Base-by-base conservation (phyloP, 64 coral and sea anemone genomes). In the Anthopleura sola region DNA sequence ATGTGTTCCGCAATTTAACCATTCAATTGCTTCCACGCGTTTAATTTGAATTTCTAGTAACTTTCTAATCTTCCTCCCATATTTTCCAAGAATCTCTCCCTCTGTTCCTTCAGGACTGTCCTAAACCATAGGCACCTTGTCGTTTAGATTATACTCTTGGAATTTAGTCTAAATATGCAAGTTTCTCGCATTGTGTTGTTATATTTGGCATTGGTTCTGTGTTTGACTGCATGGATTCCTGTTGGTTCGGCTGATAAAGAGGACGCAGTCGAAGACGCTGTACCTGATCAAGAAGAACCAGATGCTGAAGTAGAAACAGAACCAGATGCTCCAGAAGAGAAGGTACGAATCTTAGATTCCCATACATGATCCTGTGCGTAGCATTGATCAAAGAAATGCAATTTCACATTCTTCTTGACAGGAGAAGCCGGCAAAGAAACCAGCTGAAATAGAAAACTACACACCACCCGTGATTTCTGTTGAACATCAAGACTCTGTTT, bases 1-100 rank as follows among this genome's bases (percentile, higher is more conserved):
- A 91, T 91, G 89, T 86, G 89, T 91, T 78, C 53, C 60, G 49
- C 38, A 12, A 28, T 71, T 77, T 44, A 75, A 91, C 89, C 89
- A 91, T 91, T 91, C 83, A 91, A 46, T 91, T 86, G 50, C 84
- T 12, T 91, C 89, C 89, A 91, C 89, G 89, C 83, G 89, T 53
- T 91, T 62, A 24, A 80, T 86, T 91, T 91, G 74, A 86, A 86
- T 66, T 90, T 78, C 46, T 74, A 56, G 33, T 37, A 56, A 83
- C 49, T 54, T 83, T 83, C 36, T 60, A 83, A 83, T 83, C 50
- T 83, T 36, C 55, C 82, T 83, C 82, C 55, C 55, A 38, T 26
- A 83, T 60, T 83, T 83, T 36, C 24, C 44, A 34, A n/a, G 36
- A 23, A 79, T 44, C 39, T 79, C 37, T 48, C 37, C 37, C 76